Evolutionary conservation across 2,797 vertebrate genomes (phyloP), one percentile per base, ranked within the genome.

Genomic region (Mormyrops boulengeri): DNA sequence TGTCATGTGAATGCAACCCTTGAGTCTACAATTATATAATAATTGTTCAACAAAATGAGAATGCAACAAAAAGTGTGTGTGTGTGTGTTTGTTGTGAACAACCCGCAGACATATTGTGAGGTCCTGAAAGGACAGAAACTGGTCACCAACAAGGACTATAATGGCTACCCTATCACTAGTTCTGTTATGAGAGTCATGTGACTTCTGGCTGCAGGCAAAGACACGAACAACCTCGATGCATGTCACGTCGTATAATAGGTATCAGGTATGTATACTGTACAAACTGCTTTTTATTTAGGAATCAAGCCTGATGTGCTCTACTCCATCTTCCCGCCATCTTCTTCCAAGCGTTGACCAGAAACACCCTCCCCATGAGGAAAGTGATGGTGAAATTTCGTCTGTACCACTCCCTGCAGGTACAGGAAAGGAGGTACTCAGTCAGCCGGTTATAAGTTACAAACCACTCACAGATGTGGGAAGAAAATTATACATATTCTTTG

Each of bases 331-430:
- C 88, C 0, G 91, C 91, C 44, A 98, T 91, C 55, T 90, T 95
- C 91, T 52, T 96, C 97, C 97, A 97, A 34, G 93, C 87, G 92
- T 93, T 96, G 57, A 86, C 90, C 87, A 99, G 60, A 50, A 94
- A 92, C 85, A 98, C 97, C 93, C 93, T 95, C 87, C 95, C 97
- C 99, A 99, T 98, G 89, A 98, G 95, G 89, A 97, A 93, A 0
- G 98, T 99, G 94, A 99, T 99, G 91, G 94, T 95, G 92, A 99
- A 96, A 92, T 99, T 99, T n/a, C 94, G 96, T 91, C 93, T 95
- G 95, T 99, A 99, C 99, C 99, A 99, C 88, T 98, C 97, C 93
- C 99, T 99, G 91, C 0, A 86, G 66, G 69, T 14, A 90, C 17
- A 88, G 77, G 26, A 26, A 49, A 41, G 14, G 26, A 44, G 3